Percentiles rank a stretch among this genome's conserved stretches.
Conservation (phyloP, 2,797 vertebrate genomes). For the Chloroceryle amazona region DNA sequence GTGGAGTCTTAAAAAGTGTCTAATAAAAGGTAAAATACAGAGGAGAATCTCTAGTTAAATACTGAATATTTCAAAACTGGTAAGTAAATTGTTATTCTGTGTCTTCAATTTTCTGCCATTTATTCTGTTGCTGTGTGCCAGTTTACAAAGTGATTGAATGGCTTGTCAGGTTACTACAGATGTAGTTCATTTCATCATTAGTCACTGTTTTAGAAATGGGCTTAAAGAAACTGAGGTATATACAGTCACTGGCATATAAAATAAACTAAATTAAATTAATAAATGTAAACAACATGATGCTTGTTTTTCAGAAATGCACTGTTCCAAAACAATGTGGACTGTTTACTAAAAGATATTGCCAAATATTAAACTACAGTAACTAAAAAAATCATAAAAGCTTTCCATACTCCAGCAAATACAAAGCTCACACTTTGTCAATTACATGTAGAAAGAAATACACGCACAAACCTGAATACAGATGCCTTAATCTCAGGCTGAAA, state of each 20-base stretch:
- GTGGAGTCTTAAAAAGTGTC: background rate
- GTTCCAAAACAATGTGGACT: background rate
- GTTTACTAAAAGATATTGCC: background rate
- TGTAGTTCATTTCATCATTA: background rate
- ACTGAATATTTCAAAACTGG: background rate
- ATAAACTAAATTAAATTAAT: too few relatives aligned
- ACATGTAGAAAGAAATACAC: background rate
- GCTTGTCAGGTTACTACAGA: background rate
- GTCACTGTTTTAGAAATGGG: background rate
- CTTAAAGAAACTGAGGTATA: background rate
- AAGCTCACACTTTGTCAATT: background rate
- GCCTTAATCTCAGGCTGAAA: background rate
- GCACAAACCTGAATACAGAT: background rate
- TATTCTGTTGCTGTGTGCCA: background rate
- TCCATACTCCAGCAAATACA: background rate
- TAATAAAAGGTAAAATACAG: background rate
- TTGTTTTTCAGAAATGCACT: background rate
- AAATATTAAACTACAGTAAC: background rate
- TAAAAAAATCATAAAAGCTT: background rate
- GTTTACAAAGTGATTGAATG: background rate
- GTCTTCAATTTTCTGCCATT: background rate
- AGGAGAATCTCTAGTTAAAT: background rate
- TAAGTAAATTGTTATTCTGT: background rate
- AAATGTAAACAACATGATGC: background rate
- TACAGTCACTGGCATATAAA: background rate